Percentiles rank a stretch among this genome's conserved stretches.
Evolutionary conservation across 2,888 invertebrate species (phyloP).

Genomic region (Sussaba pulchella): DNA sequence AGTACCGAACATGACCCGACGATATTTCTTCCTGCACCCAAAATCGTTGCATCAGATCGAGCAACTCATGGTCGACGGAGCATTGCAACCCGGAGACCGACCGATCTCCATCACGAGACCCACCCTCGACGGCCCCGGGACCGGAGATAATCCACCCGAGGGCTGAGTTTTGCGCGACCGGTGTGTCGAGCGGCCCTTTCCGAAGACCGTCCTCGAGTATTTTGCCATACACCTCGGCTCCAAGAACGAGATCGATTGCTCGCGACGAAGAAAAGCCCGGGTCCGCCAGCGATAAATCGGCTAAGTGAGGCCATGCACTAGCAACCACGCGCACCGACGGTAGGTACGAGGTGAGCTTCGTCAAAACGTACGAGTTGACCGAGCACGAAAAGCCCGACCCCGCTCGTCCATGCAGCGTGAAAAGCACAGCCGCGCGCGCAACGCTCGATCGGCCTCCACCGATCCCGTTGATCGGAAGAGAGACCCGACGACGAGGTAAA

Average conservation of each 20-base stretch:
- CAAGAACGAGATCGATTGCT: conserved; percentile 13
- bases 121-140: not conserved
- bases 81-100: conserved; percentile 53
- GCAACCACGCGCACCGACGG: not conserved
- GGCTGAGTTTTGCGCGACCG: conserved; percentile 10
- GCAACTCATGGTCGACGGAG: conserved; percentile 54
- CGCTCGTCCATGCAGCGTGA: not conserved
- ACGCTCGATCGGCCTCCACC: not conserved
- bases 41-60: conserved; percentile 40
- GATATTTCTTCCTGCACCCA: conserved; percentile 60
- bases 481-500: not conserved
- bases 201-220: not conserved
- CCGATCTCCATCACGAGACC: too few relatives aligned
- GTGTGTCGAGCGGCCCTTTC: not conserved
- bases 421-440: not conserved
- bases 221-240: not conserved
- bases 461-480: not conserved
- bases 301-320: not conserved
- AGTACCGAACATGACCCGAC: too few relatives aligned
- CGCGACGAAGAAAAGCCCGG: not conserved
- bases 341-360: conserved; percentile 15
- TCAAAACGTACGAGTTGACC: not conserved
- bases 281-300: conserved; percentile 9
- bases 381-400: not conserved
- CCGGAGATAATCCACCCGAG: conserved; percentile 24